Evolutionary conservation across 1,140 invertebrate genomes (phyloP).

Genomic region (Drosophila virilis): DNA sequence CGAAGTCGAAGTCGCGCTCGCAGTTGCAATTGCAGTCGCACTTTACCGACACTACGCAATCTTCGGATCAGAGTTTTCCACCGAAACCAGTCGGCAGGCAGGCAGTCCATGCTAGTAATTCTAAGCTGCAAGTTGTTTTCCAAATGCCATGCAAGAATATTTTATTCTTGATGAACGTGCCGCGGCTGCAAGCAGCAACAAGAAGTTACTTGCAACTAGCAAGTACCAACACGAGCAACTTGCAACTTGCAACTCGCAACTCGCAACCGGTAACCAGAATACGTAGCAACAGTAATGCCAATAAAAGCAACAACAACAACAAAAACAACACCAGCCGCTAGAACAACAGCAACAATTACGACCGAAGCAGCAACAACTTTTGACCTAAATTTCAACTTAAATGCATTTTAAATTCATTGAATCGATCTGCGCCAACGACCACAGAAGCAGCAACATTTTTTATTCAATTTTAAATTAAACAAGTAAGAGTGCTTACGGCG

Average conservation of each 20-base stretch:
- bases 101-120: conserved; percentile 52
- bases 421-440: conserved; percentile 67
- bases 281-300: conserved; percentile 31
- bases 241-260: conserved; percentile 31
- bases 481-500: too few relatives aligned
- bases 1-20: background rate
- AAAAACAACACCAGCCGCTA: conserved; percentile 25
- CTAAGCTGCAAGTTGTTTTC: conserved; percentile 70
- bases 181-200: conserved; percentile 36
- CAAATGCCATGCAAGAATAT: conserved; percentile 80
- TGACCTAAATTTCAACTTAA: conserved; percentile 81
- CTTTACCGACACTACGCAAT: conserved; percentile 60
- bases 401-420: conserved; percentile 83
- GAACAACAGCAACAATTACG: conserved; percentile 37
- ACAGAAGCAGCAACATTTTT: conserved; percentile 41
- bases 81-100: conserved; percentile 55
- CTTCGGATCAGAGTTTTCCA: conserved; percentile 45
- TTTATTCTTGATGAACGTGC: conserved; percentile 76
- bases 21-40: conserved; percentile 38
- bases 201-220: conserved; percentile 14
- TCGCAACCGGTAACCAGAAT: conserved; percentile 26
- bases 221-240: conserved; percentile 22
- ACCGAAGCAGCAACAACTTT: conserved; percentile 65
- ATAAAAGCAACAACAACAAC: conserved; percentile 39
- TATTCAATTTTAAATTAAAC: conserved; percentile 68